Percentiles rank a stretch among this genome's conserved stretches.
These are phyloP conservation scores for Tychaedon coryphoeus DNA, from an alignment of 2,113 vertebrate species.

Conservation along the genomic window DNA sequence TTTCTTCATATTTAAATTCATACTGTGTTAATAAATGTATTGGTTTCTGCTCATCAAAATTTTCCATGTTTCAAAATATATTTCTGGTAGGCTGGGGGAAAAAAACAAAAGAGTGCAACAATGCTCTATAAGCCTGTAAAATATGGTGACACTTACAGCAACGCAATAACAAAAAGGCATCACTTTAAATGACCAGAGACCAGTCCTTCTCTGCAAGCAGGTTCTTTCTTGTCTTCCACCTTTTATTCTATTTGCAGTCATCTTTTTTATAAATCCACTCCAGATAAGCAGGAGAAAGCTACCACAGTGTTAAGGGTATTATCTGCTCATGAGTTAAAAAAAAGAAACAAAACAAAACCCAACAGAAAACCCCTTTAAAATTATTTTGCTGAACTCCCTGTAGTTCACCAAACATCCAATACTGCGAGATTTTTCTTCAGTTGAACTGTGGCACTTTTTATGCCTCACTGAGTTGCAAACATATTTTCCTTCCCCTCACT, in stretches of 20 bases:
- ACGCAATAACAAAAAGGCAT: background rate
- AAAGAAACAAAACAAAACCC: accelerated
- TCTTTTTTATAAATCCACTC: background rate
- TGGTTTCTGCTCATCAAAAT: background rate
- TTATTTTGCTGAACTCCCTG: background rate
- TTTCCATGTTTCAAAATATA: background rate
- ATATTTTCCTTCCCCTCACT: background rate
- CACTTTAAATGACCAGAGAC: background rate
- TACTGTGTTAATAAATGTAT: background rate
- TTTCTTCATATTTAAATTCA: background rate
- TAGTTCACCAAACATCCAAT: background rate
- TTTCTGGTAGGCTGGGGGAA: background rate
- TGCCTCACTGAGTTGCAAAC: background rate
- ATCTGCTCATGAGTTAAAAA: background rate
- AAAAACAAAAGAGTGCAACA: background rate
- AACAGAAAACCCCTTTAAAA: background rate
- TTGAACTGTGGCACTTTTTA: background rate
- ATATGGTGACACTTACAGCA: background rate
- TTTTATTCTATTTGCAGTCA: background rate
- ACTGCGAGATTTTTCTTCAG: background rate
- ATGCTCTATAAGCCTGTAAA: background rate
- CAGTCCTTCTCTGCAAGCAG: background rate
- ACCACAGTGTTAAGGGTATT: background rate
- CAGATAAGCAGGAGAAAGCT: background rate
- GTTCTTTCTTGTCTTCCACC: background rate